Conservation (phyloP, 2,888 invertebrate species). For the Cetonia aurata region DNA sequence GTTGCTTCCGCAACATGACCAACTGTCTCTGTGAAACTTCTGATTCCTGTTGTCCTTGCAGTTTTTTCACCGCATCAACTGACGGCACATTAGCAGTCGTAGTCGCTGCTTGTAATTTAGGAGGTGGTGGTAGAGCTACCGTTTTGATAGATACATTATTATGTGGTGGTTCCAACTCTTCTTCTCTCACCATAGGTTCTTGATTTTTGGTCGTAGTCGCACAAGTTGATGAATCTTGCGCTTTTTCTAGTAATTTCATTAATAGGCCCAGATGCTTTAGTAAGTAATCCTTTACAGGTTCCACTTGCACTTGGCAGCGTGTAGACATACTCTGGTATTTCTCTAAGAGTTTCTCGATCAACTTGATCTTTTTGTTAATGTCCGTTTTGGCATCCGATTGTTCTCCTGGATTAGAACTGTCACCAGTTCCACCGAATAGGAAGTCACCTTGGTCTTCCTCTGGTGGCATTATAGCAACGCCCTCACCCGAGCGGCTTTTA, state of each 20-base stretch:
- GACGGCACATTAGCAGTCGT: not conserved
- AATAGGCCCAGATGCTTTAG: conserved; percentile 59
- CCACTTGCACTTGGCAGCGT: conserved; percentile 59
- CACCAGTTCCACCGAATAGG: conserved; percentile 46
- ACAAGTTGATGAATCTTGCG: conserved; percentile 23
- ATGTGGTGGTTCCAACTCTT: conserved; percentile 36
- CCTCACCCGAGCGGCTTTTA: conserved; percentile 40
- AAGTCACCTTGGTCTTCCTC: conserved; percentile 51
- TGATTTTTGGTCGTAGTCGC: conserved; percentile 14
- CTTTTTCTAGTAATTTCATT: conserved; percentile 44
- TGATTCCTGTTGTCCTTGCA: conserved; percentile 14
- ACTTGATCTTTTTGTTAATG: conserved; percentile 49
- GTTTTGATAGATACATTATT: conserved; percentile 1
- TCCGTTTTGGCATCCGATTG: conserved; percentile 35
- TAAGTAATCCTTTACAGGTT: conserved; percentile 62
- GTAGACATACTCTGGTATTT: conserved; percentile 60
- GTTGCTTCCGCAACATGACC: conserved; percentile 26
- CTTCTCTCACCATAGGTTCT: conserved; percentile 33
- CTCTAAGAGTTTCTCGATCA: conserved; percentile 57
- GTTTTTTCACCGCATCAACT: not conserved
- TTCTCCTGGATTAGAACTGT: not conserved
- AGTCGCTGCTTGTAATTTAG: not conserved
- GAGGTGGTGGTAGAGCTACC: not conserved
- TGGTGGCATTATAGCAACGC: conserved; percentile 29
- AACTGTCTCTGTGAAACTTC: conserved; percentile 35